Percentiles rank a stretch among this genome's conserved stretches.
Evolutionary conservation across 2,113 vertebrate genomes (phyloP).

Genomic region (Alces alces): DNA sequence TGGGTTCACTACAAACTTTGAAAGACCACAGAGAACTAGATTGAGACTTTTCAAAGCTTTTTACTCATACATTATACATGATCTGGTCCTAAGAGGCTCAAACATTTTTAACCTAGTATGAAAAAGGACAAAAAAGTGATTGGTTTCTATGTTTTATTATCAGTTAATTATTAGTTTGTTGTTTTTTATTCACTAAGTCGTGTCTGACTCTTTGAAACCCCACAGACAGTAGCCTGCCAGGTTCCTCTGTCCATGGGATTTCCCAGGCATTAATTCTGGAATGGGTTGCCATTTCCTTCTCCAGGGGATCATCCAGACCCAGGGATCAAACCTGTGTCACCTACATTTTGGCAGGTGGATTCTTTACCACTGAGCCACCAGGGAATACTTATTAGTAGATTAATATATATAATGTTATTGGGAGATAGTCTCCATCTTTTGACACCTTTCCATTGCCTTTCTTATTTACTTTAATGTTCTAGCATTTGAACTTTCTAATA

Average conservation of each 20-base stretch:
- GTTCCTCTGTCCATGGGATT: background rate
- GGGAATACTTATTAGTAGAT: background rate
- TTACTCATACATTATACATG: background rate
- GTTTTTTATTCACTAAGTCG: background rate
- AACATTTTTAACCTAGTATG: background rate
- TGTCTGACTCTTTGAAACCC: background rate
- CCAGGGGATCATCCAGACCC: background rate
- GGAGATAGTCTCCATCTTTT: background rate
- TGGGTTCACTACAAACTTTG: background rate
- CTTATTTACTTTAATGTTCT: background rate
- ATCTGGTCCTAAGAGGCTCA: background rate
- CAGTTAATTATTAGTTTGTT: background rate
- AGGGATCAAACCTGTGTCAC: background rate
- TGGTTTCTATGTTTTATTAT: background rate
- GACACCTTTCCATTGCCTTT: background rate
- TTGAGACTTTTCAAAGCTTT: fast-evolving
- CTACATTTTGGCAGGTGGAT: background rate
- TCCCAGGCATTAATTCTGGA: background rate
- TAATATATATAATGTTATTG: background rate
- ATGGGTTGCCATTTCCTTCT: background rate
- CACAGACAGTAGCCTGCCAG: background rate
- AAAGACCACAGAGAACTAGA: background rate
- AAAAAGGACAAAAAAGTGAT: background rate
- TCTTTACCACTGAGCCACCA: background rate
- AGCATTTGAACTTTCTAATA: background rate